phyloP scores from a whole-genome alignment of 2,797 vertebrate species.

The Sebastes oblongus region DNA sequence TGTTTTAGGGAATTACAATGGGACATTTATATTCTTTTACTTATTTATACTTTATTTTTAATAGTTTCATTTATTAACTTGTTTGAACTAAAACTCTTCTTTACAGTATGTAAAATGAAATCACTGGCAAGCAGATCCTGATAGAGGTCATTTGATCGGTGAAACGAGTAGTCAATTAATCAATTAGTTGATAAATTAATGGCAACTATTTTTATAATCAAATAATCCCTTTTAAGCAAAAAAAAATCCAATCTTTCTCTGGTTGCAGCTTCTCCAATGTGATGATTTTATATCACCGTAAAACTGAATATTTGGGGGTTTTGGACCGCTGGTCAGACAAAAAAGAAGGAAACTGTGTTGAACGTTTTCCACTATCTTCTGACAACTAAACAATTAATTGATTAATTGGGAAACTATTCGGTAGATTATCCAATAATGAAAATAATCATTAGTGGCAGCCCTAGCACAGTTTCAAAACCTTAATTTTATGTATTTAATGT shows the following conservation, averaged over 20 bases:
- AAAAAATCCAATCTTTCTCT: neutral
- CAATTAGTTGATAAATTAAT: neutral
- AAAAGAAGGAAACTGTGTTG: neutral
- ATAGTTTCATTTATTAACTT: neutral
- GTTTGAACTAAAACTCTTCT: neutral
- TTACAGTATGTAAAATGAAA: neutral
- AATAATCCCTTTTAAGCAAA: neutral
- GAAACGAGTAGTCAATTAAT: neutral
- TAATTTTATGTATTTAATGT: neutral
- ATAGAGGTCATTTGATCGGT: neutral
- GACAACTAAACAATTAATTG: neutral
- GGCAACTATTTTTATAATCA: neutral
- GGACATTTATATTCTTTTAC: neutral
- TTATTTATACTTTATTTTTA: neutral
- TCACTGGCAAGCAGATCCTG: neutral
- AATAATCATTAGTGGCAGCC: neutral
- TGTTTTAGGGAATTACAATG: slow-evolving; percentile 1
- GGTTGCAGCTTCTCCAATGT: neutral
- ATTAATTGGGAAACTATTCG: neutral
- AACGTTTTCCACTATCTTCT: neutral
- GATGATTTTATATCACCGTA: neutral
- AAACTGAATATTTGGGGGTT: neutral
- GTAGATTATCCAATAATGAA: neutral
- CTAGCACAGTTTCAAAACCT: neutral
- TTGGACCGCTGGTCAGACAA: neutral